A percentile compares a stretch with the other conserved stretches of the same genome.
These are phyloP conservation scores for Erythrocercus mccallii DNA, from an alignment of 2,113 vertebrate species.

Conservation along the genomic window DNA sequence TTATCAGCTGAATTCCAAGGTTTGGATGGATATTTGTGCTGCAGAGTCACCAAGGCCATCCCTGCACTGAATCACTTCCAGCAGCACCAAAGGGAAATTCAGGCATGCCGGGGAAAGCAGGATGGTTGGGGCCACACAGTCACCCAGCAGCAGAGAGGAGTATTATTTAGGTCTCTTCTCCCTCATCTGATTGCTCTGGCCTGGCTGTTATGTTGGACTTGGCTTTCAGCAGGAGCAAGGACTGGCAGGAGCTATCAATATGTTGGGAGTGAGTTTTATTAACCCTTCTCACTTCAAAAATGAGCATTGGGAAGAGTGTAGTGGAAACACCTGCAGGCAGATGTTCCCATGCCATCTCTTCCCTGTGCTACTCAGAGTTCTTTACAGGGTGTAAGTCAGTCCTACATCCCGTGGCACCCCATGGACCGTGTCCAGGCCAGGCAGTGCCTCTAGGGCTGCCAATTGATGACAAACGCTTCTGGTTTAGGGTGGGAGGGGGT, in stretches of 20 bases:
- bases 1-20: not conserved
- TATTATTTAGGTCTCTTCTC: not conserved
- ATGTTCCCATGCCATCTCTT: not conserved
- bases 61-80: accelerated
- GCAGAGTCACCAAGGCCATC: not conserved
- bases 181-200: not conserved
- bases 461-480: accelerated
- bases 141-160: not conserved
- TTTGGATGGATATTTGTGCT: not conserved
- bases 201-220: not conserved
- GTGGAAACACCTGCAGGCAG: not conserved
- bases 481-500: not conserved
- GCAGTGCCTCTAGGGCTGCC: not conserved
- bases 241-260: not conserved
- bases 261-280: not conserved
- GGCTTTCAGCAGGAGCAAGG: accelerated
- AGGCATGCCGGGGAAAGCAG: not conserved
- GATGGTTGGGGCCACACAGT: accelerated
- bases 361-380: not conserved
- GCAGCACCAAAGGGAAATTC: not conserved
- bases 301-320: accelerated
- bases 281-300: not conserved
- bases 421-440: not conserved
- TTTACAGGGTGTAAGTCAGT: accelerated
- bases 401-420: not conserved